A percentile compares a stretch with the other conserved stretches of the same genome.
These are phyloP conservation scores for Drosophila bocki DNA, from an alignment of 1,140 invertebrate genomes.

Conservation along the genomic window DNA sequence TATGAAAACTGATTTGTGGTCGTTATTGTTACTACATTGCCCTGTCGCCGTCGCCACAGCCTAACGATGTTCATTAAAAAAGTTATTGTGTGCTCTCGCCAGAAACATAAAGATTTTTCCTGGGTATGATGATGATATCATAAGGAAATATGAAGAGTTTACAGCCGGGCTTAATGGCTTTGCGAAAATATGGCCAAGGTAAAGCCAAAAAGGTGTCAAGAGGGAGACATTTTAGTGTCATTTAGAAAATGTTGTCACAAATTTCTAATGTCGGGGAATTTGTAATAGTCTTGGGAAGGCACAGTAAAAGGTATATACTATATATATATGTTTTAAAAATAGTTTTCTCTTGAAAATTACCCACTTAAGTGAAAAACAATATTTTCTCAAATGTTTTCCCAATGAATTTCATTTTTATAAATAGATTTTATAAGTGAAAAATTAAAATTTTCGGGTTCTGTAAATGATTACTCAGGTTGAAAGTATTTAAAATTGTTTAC, in stretches of 20 bases:
- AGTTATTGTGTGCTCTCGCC: conserved; percentile 37
- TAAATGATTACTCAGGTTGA: no score
- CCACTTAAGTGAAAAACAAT: neutral
- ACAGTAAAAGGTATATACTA: neutral
- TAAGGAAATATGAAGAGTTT: conserved; percentile 43
- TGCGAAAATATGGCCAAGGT: conserved; percentile 6
- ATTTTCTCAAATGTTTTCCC: neutral
- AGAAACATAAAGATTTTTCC: conserved; percentile 27
- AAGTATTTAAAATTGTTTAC: neutral
- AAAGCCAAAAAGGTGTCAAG: conserved; percentile 15
- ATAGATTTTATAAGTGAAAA: neutral
- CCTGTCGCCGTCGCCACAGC: no score
- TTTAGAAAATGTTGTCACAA: neutral
- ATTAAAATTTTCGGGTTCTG: neutral
- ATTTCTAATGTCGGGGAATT: neutral
- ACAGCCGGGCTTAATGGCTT: conserved; percentile 29
- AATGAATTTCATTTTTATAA: neutral
- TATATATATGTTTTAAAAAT: neutral
- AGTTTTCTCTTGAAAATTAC: neutral
- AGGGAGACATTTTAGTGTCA: neutral
- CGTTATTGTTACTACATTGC: conserved; percentile 38
- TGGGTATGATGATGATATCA: conserved; percentile 8
- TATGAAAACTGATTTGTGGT: conserved; percentile 53
- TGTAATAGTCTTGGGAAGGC: neutral
- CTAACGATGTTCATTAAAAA: conserved; percentile 57